Base-by-base conservation (phyloP, 2,888 invertebrate genomes). In the Ornithoptera priamus region DNA sequence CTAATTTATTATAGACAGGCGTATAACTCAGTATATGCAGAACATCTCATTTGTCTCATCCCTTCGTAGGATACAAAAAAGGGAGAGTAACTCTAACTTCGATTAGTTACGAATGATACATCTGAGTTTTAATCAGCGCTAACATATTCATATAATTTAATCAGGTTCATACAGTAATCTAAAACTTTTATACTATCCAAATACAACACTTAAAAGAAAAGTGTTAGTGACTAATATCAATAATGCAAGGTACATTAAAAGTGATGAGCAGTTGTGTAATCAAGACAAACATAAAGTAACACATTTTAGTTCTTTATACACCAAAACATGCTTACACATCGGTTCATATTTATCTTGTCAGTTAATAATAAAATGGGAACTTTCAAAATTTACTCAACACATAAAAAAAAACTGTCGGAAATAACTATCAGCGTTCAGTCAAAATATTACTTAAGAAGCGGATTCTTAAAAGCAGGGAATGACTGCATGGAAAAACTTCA, bases 381-480 rank as follows among this genome's bases (percentile, higher is more conserved):
- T 70, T 67, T 65, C 46, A 61, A 64, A 70, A 57, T 61, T 60
- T 60, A 60, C 53, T 36, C 46, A 42, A 61, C 64, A 24, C 64
- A 64, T 70, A 67, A 70, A 63, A 68, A 67, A 68, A 69, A 67
- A 59, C 53, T 24, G 61, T 67, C 64, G 65, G 67, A 67, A 63
- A 65, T 62, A 68, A 70, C 64, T 57, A 68, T 67, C 67, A 63
- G 39, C 65, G 61, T 42, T 64, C 42, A 42, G 57, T 65, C 65
- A 62, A 67, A 67, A 68, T 71, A 71, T 71, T 71, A 61, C 67
- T 67, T 36, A 58, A 65, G 67, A 61, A 71, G 20, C 61, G 64
- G 57, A 71, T 67, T 71, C 62, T 71, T 71, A 67, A 71, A 71
- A 71, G 70, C 70, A 67, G 61, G 39, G 46, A 65, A 60, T 42